Evolutionary conservation across 92 coral and sea anemone species (phyloP), one percentile per base, ranked within the genome.

Genomic region (Parazoanthus darwini): DNA sequence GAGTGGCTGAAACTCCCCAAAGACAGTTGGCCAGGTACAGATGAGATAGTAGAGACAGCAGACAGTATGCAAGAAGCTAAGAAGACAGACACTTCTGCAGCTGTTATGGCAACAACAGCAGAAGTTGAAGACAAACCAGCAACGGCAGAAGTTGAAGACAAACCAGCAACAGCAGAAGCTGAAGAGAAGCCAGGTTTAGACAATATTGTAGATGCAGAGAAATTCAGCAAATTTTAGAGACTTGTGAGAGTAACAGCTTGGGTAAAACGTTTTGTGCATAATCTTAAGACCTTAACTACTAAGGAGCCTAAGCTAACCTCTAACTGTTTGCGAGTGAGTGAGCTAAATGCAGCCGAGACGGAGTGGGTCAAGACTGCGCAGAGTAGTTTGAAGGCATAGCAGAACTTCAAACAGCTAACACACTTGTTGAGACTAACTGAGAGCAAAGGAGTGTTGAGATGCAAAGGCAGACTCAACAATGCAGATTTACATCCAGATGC

Each of bases 41-140:
- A n/a, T 37, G 87, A 83, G 22, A 83, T 83, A 2, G 44, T 59
- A 29, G 87, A 58, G 7, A 83, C 87, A 58, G 87, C 68, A 37
- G 78, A 83, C 26, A 63, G 87, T 83, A 42, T 83, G 54, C 67
- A 63, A 50, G 87, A 83, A 83, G 87, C 73, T 66, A 83, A 83
- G 87, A 83, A 83, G 77, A n/a, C 87, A 36, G 85, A 50, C 33
- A 54, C 73, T 6, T 39, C 65, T 65, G 50, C 71, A 81, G 39
- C 20, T 20, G 56, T 50, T 10, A 50, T 50, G 56, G 56, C 0
- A 50, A 0, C 56, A 50, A 5, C 73, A 67, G 73, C 73, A 22
- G 15, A 59, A 59, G 67, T 59, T 59, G 67, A 59, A 59, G 20
- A 59, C 67, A 59, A 22, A 22, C 67, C 20, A 59, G 67, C 15